Evolutionary conservation across 2,888 invertebrate species (phyloP).

Genomic region (Ariolimax columbianus): DNA sequence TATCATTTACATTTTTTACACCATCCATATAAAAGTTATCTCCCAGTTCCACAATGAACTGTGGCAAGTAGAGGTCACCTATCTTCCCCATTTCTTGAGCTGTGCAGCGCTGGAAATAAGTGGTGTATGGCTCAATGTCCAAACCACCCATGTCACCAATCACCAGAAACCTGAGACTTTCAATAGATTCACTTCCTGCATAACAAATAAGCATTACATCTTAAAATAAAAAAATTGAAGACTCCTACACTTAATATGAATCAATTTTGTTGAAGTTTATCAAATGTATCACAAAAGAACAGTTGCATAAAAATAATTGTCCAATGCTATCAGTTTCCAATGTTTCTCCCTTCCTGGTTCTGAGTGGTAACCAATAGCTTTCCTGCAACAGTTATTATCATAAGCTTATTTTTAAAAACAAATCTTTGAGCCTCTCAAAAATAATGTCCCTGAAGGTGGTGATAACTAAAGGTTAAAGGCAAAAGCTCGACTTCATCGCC

Average conservation of each 20-base stretch:
- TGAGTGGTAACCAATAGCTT: too few relatives aligned
- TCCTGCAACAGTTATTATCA: too few relatives aligned
- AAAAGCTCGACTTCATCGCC: too few relatives aligned
- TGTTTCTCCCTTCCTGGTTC: too few relatives aligned
- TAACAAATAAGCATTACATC: neutral
- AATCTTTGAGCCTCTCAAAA: too few relatives aligned
- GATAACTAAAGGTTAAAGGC: too few relatives aligned
- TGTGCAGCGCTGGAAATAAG: constrained; percentile 78
- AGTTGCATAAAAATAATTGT: too few relatives aligned
- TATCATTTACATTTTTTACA: constrained; percentile 78
- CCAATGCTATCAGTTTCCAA: too few relatives aligned
- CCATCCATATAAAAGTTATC: constrained; percentile 81
- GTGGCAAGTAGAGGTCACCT: constrained; percentile 68
- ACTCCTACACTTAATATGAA: neutral
- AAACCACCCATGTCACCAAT: constrained; percentile 79
- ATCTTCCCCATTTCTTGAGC: constrained; percentile 77
- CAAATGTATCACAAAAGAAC: too few relatives aligned
- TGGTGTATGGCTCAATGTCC: constrained; percentile 77
- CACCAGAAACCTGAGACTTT: constrained; percentile 70
- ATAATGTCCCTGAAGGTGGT: too few relatives aligned
- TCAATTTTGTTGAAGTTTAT: neutral
- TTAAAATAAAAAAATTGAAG: neutral
- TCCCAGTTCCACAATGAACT: constrained; percentile 79
- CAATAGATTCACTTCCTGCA: constrained; percentile 47
- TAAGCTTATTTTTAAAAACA: too few relatives aligned